phyloP scores from a whole-genome alignment of 2,888 invertebrate genomes.

The Epinotia ramella region DNA sequence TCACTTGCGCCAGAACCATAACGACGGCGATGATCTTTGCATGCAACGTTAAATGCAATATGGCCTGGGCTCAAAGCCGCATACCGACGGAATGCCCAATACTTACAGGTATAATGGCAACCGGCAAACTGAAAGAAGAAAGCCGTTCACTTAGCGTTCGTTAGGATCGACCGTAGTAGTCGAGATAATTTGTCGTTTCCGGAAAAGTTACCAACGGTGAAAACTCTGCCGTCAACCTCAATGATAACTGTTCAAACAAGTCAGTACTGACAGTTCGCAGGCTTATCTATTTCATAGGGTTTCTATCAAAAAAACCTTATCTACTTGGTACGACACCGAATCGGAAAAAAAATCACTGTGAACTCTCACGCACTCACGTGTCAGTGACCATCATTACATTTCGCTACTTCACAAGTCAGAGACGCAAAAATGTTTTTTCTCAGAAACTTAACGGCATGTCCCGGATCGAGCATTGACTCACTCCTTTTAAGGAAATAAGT shows the following conservation, averaged over 20 bases:
- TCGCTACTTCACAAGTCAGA: conserved; percentile 14
- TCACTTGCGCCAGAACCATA: conserved; percentile 66
- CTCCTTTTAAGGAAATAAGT: conserved; percentile 35
- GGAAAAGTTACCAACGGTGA: background rate
- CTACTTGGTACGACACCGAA: background rate
- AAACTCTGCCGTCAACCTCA: background rate
- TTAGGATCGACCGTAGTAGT: too few species aligned
- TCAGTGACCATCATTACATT: conserved; percentile 22
- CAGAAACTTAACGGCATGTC: conserved; percentile 39
- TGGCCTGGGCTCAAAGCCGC: conserved; percentile 36
- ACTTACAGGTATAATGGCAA: background rate
- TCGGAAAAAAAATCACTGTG: background rate
- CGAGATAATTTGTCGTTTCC: background rate
- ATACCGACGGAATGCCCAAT: conserved; percentile 25
- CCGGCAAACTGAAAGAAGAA: background rate
- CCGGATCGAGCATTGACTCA: conserved; percentile 41
- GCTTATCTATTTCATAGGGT: background rate
- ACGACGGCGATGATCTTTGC: conserved; percentile 73
- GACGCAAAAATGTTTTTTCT: conserved; percentile 29
- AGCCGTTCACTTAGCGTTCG: background rate
- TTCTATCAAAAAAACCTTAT: background rate
- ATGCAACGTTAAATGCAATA: conserved; percentile 63
- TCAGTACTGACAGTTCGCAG: too few species aligned
- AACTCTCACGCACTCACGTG: background rate
- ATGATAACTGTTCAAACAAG: background rate